Conservation (phyloP, 2,113 vertebrate species). For the Phyllostomus hastatus region DNA sequence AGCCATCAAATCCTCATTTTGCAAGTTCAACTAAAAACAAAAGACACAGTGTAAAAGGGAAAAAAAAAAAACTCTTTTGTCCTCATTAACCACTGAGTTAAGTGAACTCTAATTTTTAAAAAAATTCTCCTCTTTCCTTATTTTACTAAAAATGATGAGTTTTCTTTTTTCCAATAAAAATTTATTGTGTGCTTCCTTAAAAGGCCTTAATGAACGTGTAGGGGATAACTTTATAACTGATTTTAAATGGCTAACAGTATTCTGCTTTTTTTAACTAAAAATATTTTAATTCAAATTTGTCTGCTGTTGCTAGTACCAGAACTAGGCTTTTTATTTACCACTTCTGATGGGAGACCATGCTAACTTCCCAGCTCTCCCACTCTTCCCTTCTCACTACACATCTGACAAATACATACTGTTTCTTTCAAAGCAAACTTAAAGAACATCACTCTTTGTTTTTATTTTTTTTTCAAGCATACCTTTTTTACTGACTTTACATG, state of each 20-base stretch:
- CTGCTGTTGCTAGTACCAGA: background rate
- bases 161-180: background rate
- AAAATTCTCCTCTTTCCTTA: background rate
- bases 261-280: background rate
- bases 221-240: background rate
- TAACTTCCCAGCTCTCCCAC: background rate
- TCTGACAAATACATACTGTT: background rate
- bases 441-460: background rate
- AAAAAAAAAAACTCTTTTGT: background rate
- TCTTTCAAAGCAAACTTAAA: background rate
- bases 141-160: background rate
- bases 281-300: background rate
- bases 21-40: background rate
- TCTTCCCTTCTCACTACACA: background rate
- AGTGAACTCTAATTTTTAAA: background rate
- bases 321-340: background rate
- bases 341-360: background rate
- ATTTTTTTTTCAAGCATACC: background rate
- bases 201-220: background rate
- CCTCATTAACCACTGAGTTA: background rate
- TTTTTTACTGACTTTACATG: background rate
- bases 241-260: background rate
- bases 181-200: background rate
- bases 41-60: background rate
- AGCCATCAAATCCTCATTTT: background rate